A percentile compares a stretch with the other conserved stretches of the same genome.
phyloP scores from a whole-genome alignment of 2,888 invertebrate species.

The Stenichneumon culpator region DNA sequence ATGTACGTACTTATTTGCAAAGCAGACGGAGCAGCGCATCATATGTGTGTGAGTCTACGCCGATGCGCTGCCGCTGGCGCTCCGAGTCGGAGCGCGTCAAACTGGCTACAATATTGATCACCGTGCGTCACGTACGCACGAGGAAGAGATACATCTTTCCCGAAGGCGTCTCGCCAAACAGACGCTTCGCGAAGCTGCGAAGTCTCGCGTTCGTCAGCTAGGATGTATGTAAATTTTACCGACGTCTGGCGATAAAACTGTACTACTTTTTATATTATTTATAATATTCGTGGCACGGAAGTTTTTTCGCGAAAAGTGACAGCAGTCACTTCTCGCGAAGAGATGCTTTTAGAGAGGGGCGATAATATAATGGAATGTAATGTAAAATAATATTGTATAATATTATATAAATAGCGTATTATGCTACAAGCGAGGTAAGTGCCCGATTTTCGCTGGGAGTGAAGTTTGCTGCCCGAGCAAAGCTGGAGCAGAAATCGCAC shows the following conservation, averaged over 20 bases:
- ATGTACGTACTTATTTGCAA: conserved; percentile 15
- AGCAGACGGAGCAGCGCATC: conserved; percentile 9
- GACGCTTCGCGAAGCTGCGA: neutral
- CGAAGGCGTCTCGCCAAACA: neutral
- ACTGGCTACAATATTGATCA: conserved; percentile 35
- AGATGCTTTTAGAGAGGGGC: neutral
- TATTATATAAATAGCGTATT: too few relatives aligned
- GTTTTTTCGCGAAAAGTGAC: neutral
- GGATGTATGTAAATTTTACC: neutral
- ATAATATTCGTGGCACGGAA: neutral
- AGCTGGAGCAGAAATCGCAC: too few relatives aligned
- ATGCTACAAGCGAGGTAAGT: too few relatives aligned
- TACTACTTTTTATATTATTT: neutral
- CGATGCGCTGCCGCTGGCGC: neutral
- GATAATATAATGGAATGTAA: neutral
- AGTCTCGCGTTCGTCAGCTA: neutral
- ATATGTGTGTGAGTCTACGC: neutral
- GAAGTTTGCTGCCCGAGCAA: too few relatives aligned
- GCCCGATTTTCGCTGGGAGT: too few relatives aligned
- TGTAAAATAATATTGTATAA: too few relatives aligned
- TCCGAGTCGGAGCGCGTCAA: neutral
- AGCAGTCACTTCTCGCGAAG: neutral
- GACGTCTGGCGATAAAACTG: neutral
- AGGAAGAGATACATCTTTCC: neutral
- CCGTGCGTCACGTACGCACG: neutral